A percentile compares a stretch with the other conserved stretches of the same genome.
Evolutionary conservation across 1,140 invertebrate species (phyloP).

Genomic region (Zaprionus tsacasi): DNA sequence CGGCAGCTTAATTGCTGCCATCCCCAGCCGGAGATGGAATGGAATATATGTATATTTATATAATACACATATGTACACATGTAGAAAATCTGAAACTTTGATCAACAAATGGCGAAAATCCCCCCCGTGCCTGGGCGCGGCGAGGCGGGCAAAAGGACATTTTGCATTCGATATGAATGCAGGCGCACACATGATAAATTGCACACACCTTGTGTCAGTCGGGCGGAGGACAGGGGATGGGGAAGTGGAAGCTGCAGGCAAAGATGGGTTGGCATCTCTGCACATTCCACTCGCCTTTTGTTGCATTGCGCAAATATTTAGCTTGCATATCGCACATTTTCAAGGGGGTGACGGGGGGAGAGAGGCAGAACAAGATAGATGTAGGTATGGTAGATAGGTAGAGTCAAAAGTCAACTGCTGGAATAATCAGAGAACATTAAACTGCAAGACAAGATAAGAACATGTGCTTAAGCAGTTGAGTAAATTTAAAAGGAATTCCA

Average conservation of each 20-base stretch:
- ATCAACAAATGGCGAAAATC: constrained; percentile 36
- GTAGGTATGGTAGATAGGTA: neutral
- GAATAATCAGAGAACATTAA: neutral
- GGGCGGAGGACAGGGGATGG: too few species aligned
- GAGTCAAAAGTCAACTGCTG: constrained; percentile 10
- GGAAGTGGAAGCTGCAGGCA: neutral
- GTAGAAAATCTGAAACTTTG: constrained; percentile 17
- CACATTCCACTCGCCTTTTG: constrained; percentile 42
- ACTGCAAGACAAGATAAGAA: neutral
- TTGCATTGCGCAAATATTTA: constrained; percentile 52
- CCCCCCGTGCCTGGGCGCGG: too few species aligned
- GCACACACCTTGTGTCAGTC: constrained; percentile 32
- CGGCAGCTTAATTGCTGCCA: constrained; percentile 29
- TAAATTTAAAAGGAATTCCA: neutral
- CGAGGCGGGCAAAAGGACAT: constrained; percentile 34
- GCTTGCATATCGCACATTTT: constrained; percentile 16
- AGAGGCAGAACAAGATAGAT: neutral
- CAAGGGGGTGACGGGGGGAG: neutral
- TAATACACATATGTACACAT: neutral
- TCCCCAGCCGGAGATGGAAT: neutral
- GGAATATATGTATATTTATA: neutral
- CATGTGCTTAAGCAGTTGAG: neutral
- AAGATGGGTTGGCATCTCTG: constrained; percentile 15
- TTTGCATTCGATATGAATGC: constrained; percentile 42
- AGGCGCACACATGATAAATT: constrained; percentile 40